A percentile compares a stretch with the other conserved stretches of the same genome.
These are phyloP conservation scores for Tylochromis polylepis DNA, from an alignment of 2,113 vertebrate species.

Conservation along the genomic window DNA sequence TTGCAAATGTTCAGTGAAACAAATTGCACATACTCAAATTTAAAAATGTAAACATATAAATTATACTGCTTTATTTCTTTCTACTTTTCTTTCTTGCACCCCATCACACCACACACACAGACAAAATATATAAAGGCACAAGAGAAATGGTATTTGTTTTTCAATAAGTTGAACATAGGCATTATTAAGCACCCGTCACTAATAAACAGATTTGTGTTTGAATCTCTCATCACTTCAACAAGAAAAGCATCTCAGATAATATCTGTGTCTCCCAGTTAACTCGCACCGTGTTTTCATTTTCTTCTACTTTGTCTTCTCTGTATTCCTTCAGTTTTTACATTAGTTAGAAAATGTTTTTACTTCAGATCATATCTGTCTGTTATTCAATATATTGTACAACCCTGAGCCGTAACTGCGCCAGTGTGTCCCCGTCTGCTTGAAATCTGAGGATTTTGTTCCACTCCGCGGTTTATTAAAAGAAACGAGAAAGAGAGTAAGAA, in stretches of 20 bases:
- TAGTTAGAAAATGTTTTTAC: background rate
- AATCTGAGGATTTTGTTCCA: conserved; percentile 25
- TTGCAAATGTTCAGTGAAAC: background rate
- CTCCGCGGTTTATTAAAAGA: conserved; percentile 39
- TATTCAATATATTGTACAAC: background rate
- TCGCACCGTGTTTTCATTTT: background rate
- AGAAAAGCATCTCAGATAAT: conserved; percentile 10
- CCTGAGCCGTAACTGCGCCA: background rate
- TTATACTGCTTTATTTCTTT: background rate
- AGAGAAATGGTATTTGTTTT: background rate
- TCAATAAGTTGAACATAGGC: conserved; percentile 2
- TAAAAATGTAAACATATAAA: background rate
- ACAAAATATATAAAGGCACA: background rate
- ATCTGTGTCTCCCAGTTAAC: background rate
- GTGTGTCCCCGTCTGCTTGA: background rate
- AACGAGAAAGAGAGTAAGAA: background rate
- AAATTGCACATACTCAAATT: background rate
- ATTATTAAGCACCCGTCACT: conserved; percentile 7
- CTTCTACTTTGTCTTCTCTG: background rate
- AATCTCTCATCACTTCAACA: conserved; percentile 1
- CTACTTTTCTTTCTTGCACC: background rate
- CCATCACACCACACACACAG: background rate
- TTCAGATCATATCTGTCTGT: conserved; percentile 23
- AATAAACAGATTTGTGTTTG: conserved; percentile 21
- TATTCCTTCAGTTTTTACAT: background rate